Conservation (phyloP, 2,113 vertebrate species). For the Pantherophis guttatus region DNA sequence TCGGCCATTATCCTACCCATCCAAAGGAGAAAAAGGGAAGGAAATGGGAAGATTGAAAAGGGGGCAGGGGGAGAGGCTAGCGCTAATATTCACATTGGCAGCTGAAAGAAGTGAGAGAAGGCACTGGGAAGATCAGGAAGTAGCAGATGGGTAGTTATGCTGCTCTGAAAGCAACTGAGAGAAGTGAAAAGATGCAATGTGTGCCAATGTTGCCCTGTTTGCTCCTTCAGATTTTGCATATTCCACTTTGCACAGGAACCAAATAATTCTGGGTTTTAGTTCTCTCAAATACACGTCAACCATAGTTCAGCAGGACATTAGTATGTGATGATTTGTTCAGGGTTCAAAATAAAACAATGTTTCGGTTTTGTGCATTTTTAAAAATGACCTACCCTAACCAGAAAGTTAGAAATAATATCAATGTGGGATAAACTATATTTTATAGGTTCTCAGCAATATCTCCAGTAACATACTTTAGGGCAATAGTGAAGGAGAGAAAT, state of each 20-base stretch:
- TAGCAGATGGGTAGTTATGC: not conserved
- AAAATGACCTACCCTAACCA: not conserved
- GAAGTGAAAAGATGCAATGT: not conserved
- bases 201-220: not conserved
- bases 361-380: not conserved
- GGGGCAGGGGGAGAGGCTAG: not conserved
- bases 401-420: not conserved
- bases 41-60: not conserved
- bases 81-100: not conserved
- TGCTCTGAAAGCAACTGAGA: not conserved
- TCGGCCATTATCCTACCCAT: not conserved
- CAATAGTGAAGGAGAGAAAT: constrained; percentile 4
- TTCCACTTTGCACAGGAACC: not conserved
- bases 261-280: not conserved
- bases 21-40: not conserved
- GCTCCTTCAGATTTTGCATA: not conserved
- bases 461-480: constrained; percentile 13
- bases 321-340: not conserved
- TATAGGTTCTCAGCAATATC: not conserved
- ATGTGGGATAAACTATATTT: not conserved
- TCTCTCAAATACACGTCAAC: not conserved
- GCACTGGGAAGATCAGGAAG: not conserved
- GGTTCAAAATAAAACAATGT: not conserved
- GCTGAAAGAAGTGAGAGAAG: not conserved
- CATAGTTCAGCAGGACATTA: not conserved